These are phyloP conservation scores for Phrynocephalus versicolor DNA, from an alignment of 2,113 vertebrate species.

Conservation along the genomic window DNA sequence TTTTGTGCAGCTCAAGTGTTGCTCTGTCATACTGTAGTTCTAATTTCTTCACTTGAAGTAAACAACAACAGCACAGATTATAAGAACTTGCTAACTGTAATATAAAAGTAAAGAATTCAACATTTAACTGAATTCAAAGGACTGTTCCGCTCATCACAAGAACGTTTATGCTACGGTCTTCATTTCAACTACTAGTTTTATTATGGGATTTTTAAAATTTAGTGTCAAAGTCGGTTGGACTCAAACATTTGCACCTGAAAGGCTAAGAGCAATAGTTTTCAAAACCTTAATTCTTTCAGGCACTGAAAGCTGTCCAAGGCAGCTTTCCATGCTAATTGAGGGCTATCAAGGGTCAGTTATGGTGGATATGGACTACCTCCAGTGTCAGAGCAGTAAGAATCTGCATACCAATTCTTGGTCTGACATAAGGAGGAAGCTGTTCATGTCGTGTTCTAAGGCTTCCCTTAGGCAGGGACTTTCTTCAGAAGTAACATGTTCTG, in stretches of 20 bases:
- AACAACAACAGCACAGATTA: no score
- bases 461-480: background rate
- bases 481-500: background rate
- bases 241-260: background rate
- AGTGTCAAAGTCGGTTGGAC: background rate
- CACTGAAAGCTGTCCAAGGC: background rate
- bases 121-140: background rate
- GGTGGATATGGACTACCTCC: background rate
- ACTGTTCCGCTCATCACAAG: background rate
- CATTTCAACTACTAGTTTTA: background rate
- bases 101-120: background rate
- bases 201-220: background rate
- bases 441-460: background rate
- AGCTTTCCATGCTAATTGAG: background rate
- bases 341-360: background rate
- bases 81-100: background rate
- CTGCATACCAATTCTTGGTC: background rate
- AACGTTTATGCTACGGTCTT: background rate
- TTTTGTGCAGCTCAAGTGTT: conserved; percentile 59
- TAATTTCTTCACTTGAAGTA: conserved; percentile 1
- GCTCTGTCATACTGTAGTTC: conserved; percentile 46
- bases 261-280: background rate
- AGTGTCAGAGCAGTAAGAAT: background rate
- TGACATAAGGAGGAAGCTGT: background rate
- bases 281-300: no score